Conservation (phyloP, 1,140 invertebrate species). For the Trialeurodes vaporariorum region DNA sequence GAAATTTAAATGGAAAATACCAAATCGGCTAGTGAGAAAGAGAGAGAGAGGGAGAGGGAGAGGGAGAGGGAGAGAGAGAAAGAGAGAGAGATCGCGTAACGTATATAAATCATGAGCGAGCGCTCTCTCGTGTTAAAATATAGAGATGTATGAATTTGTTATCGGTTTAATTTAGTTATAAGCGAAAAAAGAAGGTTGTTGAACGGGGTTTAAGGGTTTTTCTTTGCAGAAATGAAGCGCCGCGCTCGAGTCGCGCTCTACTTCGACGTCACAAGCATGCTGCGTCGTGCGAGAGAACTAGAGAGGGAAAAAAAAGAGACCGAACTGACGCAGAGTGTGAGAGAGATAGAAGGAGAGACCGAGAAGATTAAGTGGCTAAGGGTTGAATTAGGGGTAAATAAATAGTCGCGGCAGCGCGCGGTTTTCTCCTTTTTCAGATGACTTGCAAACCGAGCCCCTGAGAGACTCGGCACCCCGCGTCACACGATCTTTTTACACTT, state of each 20-base stretch:
- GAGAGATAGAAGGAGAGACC: neutral
- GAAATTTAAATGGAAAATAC: neutral
- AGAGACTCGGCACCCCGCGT: neutral
- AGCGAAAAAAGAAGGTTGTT: neutral
- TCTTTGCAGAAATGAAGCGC: neutral
- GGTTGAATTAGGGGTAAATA: neutral
- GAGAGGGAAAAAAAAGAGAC: neutral
- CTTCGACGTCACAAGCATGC: neutral
- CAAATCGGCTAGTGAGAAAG: neutral
- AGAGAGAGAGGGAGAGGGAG: too few relatives aligned
- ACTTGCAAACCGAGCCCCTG: neutral
- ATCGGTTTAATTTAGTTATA: conserved; percentile 1
- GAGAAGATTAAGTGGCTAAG: neutral
- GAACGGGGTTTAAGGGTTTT: neutral
- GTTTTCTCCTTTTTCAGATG: neutral
- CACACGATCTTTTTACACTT: neutral
- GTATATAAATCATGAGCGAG: too few relatives aligned
- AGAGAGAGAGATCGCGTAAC: neutral
- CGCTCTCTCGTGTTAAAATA: too few relatives aligned
- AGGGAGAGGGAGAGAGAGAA: too few relatives aligned
- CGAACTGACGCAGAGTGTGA: too few relatives aligned
- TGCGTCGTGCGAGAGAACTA: neutral
- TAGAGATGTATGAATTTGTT: neutral
- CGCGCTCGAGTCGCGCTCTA: neutral
- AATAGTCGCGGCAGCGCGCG: neutral